Evolutionary conservation across 2,113 vertebrate genomes (phyloP).

Genomic region (Xiphophorus hellerii): DNA sequence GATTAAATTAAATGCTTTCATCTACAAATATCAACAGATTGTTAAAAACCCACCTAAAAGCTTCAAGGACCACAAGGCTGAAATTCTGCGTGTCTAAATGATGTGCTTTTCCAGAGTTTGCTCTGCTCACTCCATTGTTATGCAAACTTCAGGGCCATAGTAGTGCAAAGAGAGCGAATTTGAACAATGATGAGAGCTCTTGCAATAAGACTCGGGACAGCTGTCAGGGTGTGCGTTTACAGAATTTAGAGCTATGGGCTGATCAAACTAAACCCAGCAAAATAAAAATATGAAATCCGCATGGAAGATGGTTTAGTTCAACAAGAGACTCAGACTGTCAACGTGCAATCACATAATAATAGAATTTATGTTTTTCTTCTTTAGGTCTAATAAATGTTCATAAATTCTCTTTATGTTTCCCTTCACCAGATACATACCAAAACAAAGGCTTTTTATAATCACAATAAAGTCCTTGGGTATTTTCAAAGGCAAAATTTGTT

Average conservation of each 20-base stretch:
- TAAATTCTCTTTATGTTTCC: background rate
- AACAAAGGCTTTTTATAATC: slow-evolving; percentile 8
- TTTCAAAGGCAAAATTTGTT: background rate
- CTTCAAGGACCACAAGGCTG: slow-evolving; percentile 16
- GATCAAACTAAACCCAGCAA: slow-evolving; percentile 30
- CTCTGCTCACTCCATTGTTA: slow-evolving; percentile 52
- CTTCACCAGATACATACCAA: background rate
- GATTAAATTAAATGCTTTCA: background rate
- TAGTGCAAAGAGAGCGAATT: slow-evolving; percentile 41
- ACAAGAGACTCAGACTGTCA: slow-evolving; percentile 15
- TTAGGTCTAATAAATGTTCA: slow-evolving; percentile 6
- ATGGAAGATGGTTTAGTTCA: slow-evolving; percentile 27
- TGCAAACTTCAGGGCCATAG: slow-evolving; percentile 54
- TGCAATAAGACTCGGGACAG: slow-evolving; percentile 56
- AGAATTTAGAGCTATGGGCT: slow-evolving; percentile 27
- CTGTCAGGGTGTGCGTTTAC: slow-evolving; percentile 41
- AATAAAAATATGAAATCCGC: slow-evolving; percentile 1
- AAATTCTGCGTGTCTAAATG: slow-evolving; percentile 34
- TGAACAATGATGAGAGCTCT: slow-evolving; percentile 62
- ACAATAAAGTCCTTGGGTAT: background rate
- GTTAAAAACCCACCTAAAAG: slow-evolving; percentile 18
- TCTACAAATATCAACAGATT: background rate
- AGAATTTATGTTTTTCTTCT: background rate
- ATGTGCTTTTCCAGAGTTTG: slow-evolving; percentile 38
- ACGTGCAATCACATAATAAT: slow-evolving; percentile 20